Evolutionary conservation across 2,797 vertebrate species (phyloP), one percentile per base, ranked within the genome.

Genomic region (Ammospiza maritima): DNA sequence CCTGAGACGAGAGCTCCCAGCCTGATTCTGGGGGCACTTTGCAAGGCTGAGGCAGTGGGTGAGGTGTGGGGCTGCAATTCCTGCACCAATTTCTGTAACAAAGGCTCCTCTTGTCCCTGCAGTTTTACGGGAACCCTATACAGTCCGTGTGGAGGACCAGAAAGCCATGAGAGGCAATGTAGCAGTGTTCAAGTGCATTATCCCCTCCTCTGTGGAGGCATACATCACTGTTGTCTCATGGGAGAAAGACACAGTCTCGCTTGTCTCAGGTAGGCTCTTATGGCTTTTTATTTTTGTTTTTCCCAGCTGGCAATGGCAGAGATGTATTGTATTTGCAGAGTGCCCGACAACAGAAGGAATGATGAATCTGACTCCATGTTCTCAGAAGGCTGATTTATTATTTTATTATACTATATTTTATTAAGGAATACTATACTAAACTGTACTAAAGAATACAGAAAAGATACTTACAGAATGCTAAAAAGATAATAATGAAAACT

Each of bases 131-230:
- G 99, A 99, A 98, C 99, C 99, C 98, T 99, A 99, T 98, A 99
- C 99, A 94, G 99, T 99, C 97, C 98, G 99, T 96, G 99, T 99
- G 98, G 99, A 99, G 96, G 99, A 99, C 98, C 99, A 99, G 99
- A 99, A 99, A 98, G 99, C 99, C 98, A 99, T 99, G 99, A 98
- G 99, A 98, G 99, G 99, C 98, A 99, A 99, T 97, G 98, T 99
- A 95, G 99, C 99, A 90, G 99, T 99, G 98, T 99, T 99, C 99
- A 99, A 99, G 99, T 99, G 99, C 99, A 99, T 99, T 99, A 99
- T 99, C 97, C 99, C 99, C 96, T 98, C 99, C 98, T 99, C 99
- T 84, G 99, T 99, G 96, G 99, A 99, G 98, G 98, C 99, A 95
- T 99, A 99, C 94, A 98, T 99, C 98, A 98, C 98, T 96, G 99